Evolutionary conservation across 2,888 invertebrate genomes (phyloP).

Genomic region (Nudaria mundana): DNA sequence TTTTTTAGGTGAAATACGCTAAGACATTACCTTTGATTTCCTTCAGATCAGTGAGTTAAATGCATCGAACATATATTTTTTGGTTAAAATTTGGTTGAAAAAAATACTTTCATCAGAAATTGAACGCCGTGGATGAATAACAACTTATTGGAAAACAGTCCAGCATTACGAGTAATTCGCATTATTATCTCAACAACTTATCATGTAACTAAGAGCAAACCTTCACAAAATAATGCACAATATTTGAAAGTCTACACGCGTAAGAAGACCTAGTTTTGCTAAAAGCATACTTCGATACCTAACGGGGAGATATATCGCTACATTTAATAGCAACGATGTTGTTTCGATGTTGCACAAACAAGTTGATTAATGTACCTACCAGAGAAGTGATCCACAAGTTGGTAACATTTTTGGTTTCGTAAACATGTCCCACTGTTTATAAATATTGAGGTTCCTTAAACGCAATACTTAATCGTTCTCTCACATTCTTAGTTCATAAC

Average conservation of each 20-base stretch:
- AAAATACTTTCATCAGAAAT: too few species aligned
- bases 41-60: too few species aligned
- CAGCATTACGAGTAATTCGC: too few species aligned
- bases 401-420: constrained; percentile 11
- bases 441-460: constrained; percentile 12
- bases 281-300: too few species aligned
- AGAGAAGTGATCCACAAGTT: constrained; percentile 13
- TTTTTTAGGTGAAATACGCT: too few species aligned
- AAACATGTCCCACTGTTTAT: constrained; percentile 19
- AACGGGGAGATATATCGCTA: background rate
- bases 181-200: too few species aligned
- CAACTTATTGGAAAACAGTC: too few species aligned
- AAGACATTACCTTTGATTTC: too few species aligned
- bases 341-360: constrained; percentile 16
- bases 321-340: background rate
- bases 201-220: background rate
- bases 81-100: too few species aligned
- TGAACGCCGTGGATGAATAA: too few species aligned
- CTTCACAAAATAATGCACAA: constrained; percentile 11
- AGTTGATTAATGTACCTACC: constrained; percentile 17
- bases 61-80: too few species aligned
- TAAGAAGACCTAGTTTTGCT: background rate
- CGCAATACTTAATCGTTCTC: constrained; percentile 9
- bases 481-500: too few species aligned
- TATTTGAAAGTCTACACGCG: constrained; percentile 6